Conservation (phyloP, 2,888 invertebrate species). For the Lucinisca nassula region DNA sequence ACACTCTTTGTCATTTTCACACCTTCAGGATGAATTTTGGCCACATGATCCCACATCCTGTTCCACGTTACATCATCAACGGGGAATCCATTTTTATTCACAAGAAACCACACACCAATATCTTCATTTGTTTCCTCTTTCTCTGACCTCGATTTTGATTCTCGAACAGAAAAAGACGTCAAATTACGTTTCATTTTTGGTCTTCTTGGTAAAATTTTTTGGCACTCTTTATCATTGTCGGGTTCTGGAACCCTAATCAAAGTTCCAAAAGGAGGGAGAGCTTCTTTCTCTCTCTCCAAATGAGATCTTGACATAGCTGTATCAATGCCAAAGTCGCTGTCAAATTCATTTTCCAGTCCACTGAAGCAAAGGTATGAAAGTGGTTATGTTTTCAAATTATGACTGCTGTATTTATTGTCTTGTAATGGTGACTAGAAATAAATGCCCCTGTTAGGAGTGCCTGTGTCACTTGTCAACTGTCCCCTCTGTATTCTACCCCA, state of each 20-base stretch:
- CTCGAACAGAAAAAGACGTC: constrained; percentile 47
- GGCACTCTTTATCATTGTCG: constrained; percentile 32
- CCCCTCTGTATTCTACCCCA: too few relatives aligned
- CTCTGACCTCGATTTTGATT: constrained; percentile 56
- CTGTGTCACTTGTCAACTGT: too few relatives aligned
- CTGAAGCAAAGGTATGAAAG: background rate
- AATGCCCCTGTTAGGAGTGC: too few relatives aligned
- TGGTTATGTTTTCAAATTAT: background rate
- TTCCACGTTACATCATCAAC: constrained; percentile 86
- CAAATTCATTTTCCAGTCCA: background rate
- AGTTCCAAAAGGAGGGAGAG: constrained; percentile 55
- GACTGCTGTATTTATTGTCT: too few relatives aligned
- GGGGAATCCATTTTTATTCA: constrained; percentile 87
- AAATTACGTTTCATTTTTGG: constrained; percentile 62
- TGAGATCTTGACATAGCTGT: background rate
- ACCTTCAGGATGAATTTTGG: constrained; percentile 85
- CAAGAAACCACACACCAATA: constrained; percentile 86
- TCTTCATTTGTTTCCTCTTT: constrained; percentile 82
- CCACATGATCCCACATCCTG: constrained; percentile 87
- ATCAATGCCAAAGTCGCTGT: background rate
- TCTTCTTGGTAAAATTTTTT: background rate
- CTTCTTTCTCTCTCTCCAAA: background rate
- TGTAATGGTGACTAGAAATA: too few relatives aligned
- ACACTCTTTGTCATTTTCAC: constrained; percentile 78
- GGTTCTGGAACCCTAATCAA: constrained; percentile 56